Conservation (phyloP, 2,113 vertebrate species). For the Enhydra lutris region DNA sequence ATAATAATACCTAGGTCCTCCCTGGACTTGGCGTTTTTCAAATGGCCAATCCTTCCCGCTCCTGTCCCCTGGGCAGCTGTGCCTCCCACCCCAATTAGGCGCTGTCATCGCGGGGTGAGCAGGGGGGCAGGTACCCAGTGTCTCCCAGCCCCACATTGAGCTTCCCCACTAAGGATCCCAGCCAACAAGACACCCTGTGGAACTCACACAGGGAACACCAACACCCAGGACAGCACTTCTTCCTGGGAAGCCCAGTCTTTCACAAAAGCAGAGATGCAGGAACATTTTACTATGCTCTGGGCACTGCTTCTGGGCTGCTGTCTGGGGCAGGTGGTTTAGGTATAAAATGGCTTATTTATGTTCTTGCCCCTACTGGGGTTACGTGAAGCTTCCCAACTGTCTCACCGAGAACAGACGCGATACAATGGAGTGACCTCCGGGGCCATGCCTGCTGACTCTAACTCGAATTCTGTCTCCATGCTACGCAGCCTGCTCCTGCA, state of each 20-base stretch:
- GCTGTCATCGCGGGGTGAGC: neutral
- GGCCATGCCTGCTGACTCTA: neutral
- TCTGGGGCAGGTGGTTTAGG: neutral
- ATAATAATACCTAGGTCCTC: neutral
- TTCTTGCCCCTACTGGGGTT: neutral
- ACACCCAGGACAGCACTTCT: neutral
- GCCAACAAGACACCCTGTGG: neutral
- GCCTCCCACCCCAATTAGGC: neutral
- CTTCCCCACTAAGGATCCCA: neutral
- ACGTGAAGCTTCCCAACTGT: neutral
- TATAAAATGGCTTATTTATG: neutral
- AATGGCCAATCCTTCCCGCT: neutral
- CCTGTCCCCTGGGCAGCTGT: neutral
- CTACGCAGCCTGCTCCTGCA: rapidly evolving
- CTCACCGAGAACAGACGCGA: neutral
- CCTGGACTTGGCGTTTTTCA: neutral
- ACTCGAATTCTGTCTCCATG: no score
- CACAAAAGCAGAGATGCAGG: neutral
- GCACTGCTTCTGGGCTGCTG: neutral
- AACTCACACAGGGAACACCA: neutral
- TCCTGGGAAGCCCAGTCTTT: neutral
- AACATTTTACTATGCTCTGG: neutral
- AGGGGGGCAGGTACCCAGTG: rapidly evolving
- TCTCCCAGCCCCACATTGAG: rapidly evolving
- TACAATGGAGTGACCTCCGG: neutral